Conservation (phyloP, 2,888 invertebrate genomes). For the Dichetophora obliterata region DNA sequence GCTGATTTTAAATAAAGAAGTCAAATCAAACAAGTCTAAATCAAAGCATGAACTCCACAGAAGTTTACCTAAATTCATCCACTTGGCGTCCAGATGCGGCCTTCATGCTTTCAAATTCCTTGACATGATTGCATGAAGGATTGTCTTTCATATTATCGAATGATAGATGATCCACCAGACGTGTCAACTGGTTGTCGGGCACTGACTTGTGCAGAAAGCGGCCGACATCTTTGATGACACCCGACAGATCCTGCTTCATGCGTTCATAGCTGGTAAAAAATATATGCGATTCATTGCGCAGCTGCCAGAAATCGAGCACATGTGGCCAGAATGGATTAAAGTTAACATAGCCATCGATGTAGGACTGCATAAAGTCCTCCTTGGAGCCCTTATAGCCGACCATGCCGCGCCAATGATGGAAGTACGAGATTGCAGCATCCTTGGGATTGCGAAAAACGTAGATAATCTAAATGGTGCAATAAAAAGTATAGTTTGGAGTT, state of each 20-base stretch:
- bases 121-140: constrained; percentile 64
- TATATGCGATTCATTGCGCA: constrained; percentile 60
- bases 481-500: neutral
- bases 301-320: constrained; percentile 65
- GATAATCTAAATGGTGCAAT: constrained; percentile 72
- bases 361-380: constrained; percentile 62
- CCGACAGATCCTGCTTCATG: constrained; percentile 61
- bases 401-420: constrained; percentile 72
- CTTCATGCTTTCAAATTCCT: constrained; percentile 66
- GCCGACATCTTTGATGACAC: constrained; percentile 58
- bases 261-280: constrained; percentile 65
- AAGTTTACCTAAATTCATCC: constrained; percentile 61
- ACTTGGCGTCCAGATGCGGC: constrained; percentile 62
- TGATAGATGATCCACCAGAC: constrained; percentile 60
- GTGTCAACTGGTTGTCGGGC: constrained; percentile 50
- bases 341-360: constrained; percentile 62
- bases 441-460: constrained; percentile 89
- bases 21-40: neutral
- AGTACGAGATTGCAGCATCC: constrained; percentile 87
- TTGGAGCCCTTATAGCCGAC: constrained; percentile 63
- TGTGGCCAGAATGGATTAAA: constrained; percentile 66
- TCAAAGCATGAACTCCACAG: neutral
- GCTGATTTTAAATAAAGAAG: constrained; percentile 9
- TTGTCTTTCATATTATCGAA: constrained; percentile 67
- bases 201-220: constrained; percentile 56